Percentiles rank a stretch among this genome's conserved stretches.
Evolutionary conservation across 2,888 invertebrate species (phyloP).

Genomic region (Tachina grossa): DNA sequence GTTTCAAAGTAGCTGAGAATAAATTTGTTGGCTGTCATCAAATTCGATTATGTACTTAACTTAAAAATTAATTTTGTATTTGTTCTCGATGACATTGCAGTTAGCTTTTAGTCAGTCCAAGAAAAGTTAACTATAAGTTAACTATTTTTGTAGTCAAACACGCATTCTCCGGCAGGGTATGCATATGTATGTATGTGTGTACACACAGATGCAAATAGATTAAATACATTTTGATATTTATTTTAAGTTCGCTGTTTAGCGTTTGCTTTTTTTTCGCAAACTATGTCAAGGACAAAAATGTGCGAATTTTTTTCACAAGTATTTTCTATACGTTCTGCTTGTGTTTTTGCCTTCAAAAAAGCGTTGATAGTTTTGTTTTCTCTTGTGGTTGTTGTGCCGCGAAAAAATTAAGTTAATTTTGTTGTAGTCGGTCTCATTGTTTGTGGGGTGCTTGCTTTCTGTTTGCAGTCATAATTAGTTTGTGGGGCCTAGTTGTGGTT

Average conservation of each 20-base stretch:
- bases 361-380: conserved; percentile 41
- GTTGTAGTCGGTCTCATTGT: conserved; percentile 35
- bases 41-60: no score
- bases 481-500: neutral
- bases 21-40: no score
- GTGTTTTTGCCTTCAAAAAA: conserved; percentile 59
- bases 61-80: no score
- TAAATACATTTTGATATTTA: conserved; percentile 10
- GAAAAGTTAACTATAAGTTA: no score
- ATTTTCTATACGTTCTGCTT: conserved; percentile 41
- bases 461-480: conserved; percentile 62
- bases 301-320: conserved; percentile 76
- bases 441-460: conserved; percentile 14
- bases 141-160: no score
- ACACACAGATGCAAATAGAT: conserved; percentile 19
- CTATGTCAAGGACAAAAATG: conserved; percentile 82
- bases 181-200: neutral
- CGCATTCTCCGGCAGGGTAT: no score
- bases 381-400: conserved; percentile 34
- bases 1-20: no score
- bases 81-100: no score
- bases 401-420: conserved; percentile 63
- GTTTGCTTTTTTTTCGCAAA: conserved; percentile 72
- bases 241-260: conserved; percentile 56
- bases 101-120: no score